A percentile compares a stretch with the other conserved stretches of the same genome.
Evolutionary conservation across 2,888 invertebrate genomes (phyloP).

Genomic region (Cheilosia variabilis): DNA sequence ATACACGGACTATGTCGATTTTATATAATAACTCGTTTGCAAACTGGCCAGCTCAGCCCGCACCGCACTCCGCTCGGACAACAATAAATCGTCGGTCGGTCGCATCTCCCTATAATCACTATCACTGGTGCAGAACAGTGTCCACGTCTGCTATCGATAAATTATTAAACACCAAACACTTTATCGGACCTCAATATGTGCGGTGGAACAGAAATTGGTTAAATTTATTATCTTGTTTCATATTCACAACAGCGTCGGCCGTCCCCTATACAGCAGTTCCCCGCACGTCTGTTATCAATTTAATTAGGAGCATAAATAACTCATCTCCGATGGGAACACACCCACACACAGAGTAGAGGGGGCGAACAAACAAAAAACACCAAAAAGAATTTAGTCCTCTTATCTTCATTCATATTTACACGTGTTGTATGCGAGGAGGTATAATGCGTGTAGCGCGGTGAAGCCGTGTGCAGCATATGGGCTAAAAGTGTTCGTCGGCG

Average conservation of each 20-base stretch:
- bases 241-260: conserved; percentile 32
- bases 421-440: conserved; percentile 26
- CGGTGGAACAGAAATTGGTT: conserved; percentile 66
- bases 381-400: conserved; percentile 39
- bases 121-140: not conserved
- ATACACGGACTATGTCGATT: conserved; percentile 37
- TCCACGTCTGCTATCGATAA: conserved; percentile 42
- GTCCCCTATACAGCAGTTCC: not conserved
- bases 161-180: conserved; percentile 70
- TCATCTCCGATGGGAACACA: conserved; percentile 34
- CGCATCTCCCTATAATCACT: not conserved
- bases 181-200: conserved; percentile 56
- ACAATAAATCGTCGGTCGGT: not conserved
- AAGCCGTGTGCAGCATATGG: conserved; percentile 46
- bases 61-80: not conserved
- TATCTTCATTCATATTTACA: conserved; percentile 65
- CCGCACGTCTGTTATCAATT: conserved; percentile 59
- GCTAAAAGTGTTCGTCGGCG: conserved; percentile 38
- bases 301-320: conserved; percentile 71
- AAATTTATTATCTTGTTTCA: conserved; percentile 71
- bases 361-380: conserved; percentile 12
- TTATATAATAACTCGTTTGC: conserved; percentile 44
- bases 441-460: not conserved
- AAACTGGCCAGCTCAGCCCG: conserved; percentile 7
- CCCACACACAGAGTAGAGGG: not conserved